Conservation (phyloP, 1,140 invertebrate species). For the Tetragonula clypearis region DNA sequence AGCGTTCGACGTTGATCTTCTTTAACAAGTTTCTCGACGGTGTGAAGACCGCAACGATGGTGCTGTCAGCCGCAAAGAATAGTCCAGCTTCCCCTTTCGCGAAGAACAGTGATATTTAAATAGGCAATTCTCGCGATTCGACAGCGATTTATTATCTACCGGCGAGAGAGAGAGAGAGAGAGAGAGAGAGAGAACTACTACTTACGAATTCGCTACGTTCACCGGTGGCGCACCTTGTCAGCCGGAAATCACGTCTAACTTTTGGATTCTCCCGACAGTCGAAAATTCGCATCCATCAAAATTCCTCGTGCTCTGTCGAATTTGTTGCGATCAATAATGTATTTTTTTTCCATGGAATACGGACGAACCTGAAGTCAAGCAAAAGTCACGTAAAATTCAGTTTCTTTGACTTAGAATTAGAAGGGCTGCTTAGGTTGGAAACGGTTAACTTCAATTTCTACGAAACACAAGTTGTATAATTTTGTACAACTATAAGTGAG, state of each 20-base stretch:
- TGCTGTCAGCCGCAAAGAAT: not conserved
- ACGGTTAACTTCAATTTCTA: too few relatives aligned
- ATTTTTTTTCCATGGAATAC: too few relatives aligned
- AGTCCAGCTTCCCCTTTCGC: not conserved
- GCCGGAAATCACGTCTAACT: not conserved
- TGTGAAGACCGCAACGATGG: not conserved
- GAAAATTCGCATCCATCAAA: slow-evolving; percentile 25
- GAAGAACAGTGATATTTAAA: slow-evolving; percentile 13
- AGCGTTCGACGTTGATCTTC: not conserved
- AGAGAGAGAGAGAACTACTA: not conserved
- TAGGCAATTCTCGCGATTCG: not conserved
- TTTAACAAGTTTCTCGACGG: not conserved
- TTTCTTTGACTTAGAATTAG: too few relatives aligned
- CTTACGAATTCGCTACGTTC: slow-evolving; percentile 26
- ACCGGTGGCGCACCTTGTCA: slow-evolving; percentile 6
- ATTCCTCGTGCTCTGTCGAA: not conserved
- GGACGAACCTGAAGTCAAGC: too few relatives aligned
- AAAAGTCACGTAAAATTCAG: too few relatives aligned
- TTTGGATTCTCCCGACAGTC: too few relatives aligned
- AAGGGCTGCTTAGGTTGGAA: too few relatives aligned
- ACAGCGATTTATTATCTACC: slow-evolving; percentile 22
- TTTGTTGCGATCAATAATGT: not conserved
- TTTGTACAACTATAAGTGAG: too few relatives aligned
- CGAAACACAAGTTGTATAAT: too few relatives aligned
- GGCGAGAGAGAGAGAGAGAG: too few relatives aligned